These are phyloP conservation scores for Eristalis pertinax DNA, from an alignment of 2,888 invertebrate species.

Conservation along the genomic window DNA sequence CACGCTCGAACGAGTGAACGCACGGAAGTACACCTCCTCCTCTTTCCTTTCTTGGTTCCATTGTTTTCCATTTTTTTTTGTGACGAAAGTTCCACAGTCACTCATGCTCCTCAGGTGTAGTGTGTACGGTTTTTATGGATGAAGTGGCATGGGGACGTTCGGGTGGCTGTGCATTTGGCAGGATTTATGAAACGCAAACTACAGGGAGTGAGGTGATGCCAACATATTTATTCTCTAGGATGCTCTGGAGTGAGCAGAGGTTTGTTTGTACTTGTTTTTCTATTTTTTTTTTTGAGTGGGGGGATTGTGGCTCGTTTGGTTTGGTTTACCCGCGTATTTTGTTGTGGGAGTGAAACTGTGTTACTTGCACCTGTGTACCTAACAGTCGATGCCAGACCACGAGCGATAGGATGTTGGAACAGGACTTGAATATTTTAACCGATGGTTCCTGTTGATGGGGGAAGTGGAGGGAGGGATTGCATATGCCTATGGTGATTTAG, in stretches of 20 bases:
- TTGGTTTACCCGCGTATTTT: conserved; percentile 57
- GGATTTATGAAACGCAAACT: conserved; percentile 53
- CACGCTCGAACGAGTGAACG: not conserved
- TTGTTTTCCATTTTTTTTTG: conserved; percentile 18
- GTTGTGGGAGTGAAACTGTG: conserved; percentile 37
- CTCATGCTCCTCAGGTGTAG: conserved; percentile 51
- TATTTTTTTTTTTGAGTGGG: conserved; percentile 15
- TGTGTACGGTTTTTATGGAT: conserved; percentile 59
- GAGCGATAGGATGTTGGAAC: conserved; percentile 34
- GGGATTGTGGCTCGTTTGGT: conserved; percentile 18
- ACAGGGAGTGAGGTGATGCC: conserved; percentile 48
- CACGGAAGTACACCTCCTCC: not conserved
- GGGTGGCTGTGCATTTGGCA: conserved; percentile 23
- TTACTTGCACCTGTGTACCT: conserved; percentile 62
- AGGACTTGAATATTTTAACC: conserved; percentile 66
- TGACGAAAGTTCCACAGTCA: conserved; percentile 39
- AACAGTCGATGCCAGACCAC: conserved; percentile 2
- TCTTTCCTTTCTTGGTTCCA: not conserved
- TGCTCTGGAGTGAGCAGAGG: conserved; percentile 29
- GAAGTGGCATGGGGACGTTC: conserved; percentile 8
- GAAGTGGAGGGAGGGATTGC: not conserved
- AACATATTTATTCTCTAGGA: conserved; percentile 51
- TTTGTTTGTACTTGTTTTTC: conserved; percentile 6
- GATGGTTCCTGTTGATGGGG: conserved; percentile 29
- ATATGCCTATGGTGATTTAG: conserved; percentile 32